Conservation (phyloP, 1,140 invertebrate genomes). For the Saccostrea glomerata region DNA sequence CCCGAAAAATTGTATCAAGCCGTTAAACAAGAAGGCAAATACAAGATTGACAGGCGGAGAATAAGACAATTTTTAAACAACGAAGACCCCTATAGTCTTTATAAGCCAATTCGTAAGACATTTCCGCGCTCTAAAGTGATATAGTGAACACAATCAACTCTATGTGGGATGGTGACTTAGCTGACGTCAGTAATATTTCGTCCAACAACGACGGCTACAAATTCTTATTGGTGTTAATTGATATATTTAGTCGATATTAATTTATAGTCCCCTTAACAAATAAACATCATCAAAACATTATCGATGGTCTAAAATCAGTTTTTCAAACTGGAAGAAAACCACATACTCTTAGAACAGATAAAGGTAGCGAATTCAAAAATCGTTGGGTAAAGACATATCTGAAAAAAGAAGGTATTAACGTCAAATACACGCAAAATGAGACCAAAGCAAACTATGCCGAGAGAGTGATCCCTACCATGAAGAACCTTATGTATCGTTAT, state of each 20-base stretch:
- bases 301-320: conserved; percentile 5
- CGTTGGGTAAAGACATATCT: neutral
- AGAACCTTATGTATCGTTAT: conserved; percentile 29
- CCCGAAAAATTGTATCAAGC: conserved; percentile 40
- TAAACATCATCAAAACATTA: conserved; percentile 21
- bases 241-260: conserved; percentile 36
- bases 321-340: neutral
- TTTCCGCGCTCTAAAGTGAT: neutral
- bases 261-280: conserved; percentile 14
- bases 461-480: conserved; percentile 23
- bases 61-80: conserved; percentile 38
- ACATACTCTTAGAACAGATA: neutral
- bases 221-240: conserved; percentile 38
- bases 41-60: neutral
- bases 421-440: neutral
- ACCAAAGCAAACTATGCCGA: conserved; percentile 35
- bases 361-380: neutral
- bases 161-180: conserved; percentile 39
- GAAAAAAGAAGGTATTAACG: neutral
- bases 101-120: conserved; percentile 19
- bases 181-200: neutral
- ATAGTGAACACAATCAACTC: neutral
- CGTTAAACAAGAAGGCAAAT: conserved; percentile 22
- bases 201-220: conserved; percentile 15
- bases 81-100: conserved; percentile 34